These are phyloP conservation scores for Heliconius hortense DNA, from an alignment of 2,888 invertebrate genomes.

Conservation along the genomic window DNA sequence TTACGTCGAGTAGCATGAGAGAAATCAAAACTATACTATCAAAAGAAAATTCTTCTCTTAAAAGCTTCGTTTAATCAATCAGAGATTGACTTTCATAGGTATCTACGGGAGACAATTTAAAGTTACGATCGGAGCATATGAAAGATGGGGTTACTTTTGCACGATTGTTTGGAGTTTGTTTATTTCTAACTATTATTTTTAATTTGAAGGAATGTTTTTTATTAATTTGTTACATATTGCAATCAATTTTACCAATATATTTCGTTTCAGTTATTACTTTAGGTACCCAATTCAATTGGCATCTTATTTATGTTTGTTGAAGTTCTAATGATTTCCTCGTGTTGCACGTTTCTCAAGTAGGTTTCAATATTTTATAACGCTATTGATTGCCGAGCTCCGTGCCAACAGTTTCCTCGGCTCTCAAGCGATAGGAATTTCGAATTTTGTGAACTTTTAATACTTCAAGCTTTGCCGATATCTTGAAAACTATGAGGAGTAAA, in stretches of 20 bases:
- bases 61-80: no score
- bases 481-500: constrained; percentile 24
- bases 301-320: not conserved
- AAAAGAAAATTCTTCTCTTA: no score
- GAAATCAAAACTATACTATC: no score
- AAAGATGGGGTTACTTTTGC: no score
- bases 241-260: not conserved
- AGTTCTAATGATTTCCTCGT: constrained; percentile 16
- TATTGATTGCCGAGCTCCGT: constrained; percentile 34
- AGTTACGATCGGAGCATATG: no score
- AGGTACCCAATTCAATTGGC: not conserved
- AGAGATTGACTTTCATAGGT: no score
- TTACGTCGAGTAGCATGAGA: no score
- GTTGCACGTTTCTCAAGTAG: constrained; percentile 25
- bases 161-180: no score
- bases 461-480: constrained; percentile 37
- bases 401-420: constrained; percentile 33
- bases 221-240: not conserved
- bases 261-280: not conserved
- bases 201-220: not conserved
- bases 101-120: no score
- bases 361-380: constrained; percentile 35
- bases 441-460: constrained; percentile 39
- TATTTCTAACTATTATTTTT: no score
- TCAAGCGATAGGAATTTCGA: constrained; percentile 30